A percentile compares a stretch with the other conserved stretches of the same genome.
Evolutionary conservation across 2,888 invertebrate genomes (phyloP).

Genomic region (Lamellibrachia satsuma): DNA sequence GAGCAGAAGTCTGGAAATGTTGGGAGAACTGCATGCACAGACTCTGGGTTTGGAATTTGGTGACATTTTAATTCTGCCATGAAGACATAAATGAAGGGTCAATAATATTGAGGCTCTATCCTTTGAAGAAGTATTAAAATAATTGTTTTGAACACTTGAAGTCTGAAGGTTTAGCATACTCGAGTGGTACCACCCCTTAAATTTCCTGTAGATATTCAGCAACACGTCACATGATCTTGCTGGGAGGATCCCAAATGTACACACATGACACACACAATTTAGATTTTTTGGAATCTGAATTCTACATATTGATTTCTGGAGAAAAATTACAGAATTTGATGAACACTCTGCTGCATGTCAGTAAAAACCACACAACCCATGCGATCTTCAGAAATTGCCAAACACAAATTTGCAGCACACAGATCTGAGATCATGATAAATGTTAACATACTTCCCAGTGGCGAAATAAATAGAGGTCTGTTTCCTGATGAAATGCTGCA

Average conservation of each 20-base stretch:
- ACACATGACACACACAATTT: background rate
- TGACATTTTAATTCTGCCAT: background rate
- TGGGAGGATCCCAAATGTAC: background rate
- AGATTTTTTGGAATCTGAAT: background rate
- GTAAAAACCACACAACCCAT: background rate
- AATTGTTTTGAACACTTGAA: background rate
- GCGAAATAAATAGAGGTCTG: background rate
- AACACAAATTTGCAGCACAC: too few relatives aligned
- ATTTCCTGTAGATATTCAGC: background rate
- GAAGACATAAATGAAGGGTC: background rate
- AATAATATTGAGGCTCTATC: background rate
- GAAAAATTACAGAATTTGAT: background rate
- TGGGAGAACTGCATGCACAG: background rate
- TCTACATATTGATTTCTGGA: background rate
- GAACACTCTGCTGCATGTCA: background rate
- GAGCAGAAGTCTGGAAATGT: background rate
- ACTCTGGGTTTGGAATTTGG: background rate
- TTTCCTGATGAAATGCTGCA: background rate
- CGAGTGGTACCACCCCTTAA: background rate
- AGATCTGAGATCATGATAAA: background rate
- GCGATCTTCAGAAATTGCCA: background rate
- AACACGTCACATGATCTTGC: background rate
- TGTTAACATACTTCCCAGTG: slow-evolving; percentile 2
- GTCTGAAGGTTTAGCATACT: too few relatives aligned
- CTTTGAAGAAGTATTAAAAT: background rate